phyloP scores from a whole-genome alignment of 2,113 vertebrate species.

The Urocitellus parryii region DNA sequence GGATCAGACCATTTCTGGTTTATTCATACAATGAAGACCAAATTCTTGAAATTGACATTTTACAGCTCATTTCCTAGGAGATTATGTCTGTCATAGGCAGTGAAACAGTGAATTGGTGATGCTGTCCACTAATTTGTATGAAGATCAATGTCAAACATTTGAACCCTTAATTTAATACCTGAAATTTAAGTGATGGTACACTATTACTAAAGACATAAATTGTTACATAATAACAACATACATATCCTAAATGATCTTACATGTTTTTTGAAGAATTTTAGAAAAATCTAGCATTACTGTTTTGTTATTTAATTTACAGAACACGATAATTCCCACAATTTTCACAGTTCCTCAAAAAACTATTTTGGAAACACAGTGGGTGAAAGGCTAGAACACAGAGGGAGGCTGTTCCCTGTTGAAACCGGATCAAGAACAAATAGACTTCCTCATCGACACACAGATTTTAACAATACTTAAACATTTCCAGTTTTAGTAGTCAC shows the following conservation, averaged over 20 bases:
- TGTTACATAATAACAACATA: neutral
- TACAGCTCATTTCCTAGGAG: neutral
- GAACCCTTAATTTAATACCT: neutral
- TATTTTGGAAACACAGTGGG: neutral
- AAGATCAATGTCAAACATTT: neutral
- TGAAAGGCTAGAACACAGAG: neutral
- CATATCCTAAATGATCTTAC: neutral
- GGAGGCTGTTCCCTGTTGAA: neutral
- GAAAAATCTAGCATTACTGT: neutral
- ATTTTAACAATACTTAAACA: neutral
- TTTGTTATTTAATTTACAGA: neutral
- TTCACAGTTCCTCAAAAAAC: slow-evolving; percentile 5
- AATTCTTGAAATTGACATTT: neutral
- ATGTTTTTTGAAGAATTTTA: neutral
- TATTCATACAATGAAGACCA: neutral
- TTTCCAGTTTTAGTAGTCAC: neutral
- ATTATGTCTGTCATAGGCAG: neutral
- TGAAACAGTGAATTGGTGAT: neutral
- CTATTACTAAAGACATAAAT: neutral
- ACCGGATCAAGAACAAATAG: neutral
- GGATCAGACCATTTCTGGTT: neutral
- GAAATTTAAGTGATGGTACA: neutral
- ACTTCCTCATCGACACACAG: neutral
- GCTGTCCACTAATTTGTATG: neutral
- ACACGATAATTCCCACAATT: neutral